Conservation (phyloP, 2,888 invertebrate species). For the Dolomedes plantarius region DNA sequence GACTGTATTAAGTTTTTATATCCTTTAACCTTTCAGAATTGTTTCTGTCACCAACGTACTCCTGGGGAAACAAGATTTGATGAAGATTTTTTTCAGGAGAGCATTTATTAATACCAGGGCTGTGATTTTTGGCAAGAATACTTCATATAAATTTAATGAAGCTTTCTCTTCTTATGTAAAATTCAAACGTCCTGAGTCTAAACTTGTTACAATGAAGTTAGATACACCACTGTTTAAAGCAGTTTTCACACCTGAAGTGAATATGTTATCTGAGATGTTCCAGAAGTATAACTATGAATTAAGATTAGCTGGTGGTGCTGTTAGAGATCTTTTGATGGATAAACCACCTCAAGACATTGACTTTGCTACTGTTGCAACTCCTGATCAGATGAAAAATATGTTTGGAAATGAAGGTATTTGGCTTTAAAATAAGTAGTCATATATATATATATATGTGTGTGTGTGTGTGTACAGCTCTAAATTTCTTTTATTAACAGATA, state of each 20-base stretch:
- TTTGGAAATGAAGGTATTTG: constrained; percentile 80
- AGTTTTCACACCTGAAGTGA: constrained; percentile 89
- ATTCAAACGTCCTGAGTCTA: constrained; percentile 19
- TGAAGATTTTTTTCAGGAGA: constrained; percentile 17
- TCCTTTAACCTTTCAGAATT: no score
- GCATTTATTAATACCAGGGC: constrained; percentile 13
- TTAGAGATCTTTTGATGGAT: constrained; percentile 89
- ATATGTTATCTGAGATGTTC: constrained; percentile 84
- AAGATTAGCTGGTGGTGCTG: constrained; percentile 97
- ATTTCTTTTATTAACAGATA: no score
- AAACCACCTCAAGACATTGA: constrained; percentile 92
- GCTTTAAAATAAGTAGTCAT: no score
- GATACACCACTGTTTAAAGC: constrained; percentile 85
- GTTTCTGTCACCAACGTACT: no score
- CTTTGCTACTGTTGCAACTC: constrained; percentile 98
- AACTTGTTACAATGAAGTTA: constrained; percentile 80
- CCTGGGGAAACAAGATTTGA: no score
- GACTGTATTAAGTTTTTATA: no score
- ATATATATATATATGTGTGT: no score
- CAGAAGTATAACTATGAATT: constrained; percentile 88
- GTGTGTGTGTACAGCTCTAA: no score
- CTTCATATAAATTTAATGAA: background rate
- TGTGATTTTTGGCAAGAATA: background rate
- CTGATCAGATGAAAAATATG: constrained; percentile 95
- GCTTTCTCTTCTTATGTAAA: background rate